phyloP scores from a whole-genome alignment of 2,113 vertebrate genomes.

The Leptobrachium leishanense region DNA sequence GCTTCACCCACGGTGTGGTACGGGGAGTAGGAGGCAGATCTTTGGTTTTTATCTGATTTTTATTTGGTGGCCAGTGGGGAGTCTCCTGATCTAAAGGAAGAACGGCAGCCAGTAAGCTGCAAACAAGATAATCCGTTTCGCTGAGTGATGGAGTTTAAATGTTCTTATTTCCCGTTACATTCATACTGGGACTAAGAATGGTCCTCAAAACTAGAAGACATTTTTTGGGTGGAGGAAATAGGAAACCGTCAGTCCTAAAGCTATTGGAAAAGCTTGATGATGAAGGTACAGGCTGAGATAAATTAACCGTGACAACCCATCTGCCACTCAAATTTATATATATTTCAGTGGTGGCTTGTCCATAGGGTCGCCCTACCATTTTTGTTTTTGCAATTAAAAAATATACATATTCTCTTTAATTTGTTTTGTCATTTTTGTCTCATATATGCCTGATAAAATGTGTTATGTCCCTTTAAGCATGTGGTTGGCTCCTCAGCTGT shows the following conservation, averaged over 20 bases:
- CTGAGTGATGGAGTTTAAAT: not conserved
- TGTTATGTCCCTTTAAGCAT: too few relatives aligned
- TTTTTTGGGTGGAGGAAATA: too few relatives aligned
- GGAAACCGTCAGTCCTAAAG: not conserved
- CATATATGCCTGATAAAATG: too few relatives aligned
- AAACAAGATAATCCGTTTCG: slow-evolving; percentile 51
- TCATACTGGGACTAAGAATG: not conserved
- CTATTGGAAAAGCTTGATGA: not conserved
- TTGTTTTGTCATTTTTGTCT: too few relatives aligned
- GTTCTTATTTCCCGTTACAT: not conserved
- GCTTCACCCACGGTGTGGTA: slow-evolving; percentile 50
- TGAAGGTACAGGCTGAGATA: not conserved
- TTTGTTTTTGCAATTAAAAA: too few relatives aligned
- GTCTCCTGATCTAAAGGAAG: slow-evolving; percentile 36
- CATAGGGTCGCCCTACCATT: too few relatives aligned
- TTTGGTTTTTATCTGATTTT: slow-evolving; percentile 45
- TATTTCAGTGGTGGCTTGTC: too few relatives aligned
- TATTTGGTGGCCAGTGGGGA: slow-evolving; percentile 47
- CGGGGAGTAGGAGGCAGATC: slow-evolving; percentile 28
- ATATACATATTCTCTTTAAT: too few relatives aligned
- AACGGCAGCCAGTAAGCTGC: slow-evolving; percentile 45
- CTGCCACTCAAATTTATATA: too few relatives aligned
- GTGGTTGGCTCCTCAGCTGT: too few relatives aligned
- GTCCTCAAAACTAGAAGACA: too few relatives aligned
- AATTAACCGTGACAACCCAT: too few relatives aligned